These are phyloP conservation scores for Harmothoe impar DNA, from an alignment of 2,888 invertebrate genomes.

Conservation along the genomic window DNA sequence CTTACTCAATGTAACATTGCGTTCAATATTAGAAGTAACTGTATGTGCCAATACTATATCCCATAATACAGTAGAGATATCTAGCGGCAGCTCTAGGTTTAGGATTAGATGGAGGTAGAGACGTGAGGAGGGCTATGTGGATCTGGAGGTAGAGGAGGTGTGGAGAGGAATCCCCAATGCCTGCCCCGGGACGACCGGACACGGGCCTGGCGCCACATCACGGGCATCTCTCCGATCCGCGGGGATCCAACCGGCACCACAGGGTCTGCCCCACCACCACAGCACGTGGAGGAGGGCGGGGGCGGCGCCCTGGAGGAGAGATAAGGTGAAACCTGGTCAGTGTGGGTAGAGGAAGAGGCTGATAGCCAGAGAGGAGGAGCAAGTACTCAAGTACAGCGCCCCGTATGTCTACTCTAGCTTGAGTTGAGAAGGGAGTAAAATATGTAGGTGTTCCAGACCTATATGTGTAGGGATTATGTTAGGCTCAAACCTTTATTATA, in stretches of 20 bases:
- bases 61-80: too few relatives aligned
- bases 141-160: too few relatives aligned
- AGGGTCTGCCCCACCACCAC: not conserved
- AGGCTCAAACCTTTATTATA: too few relatives aligned
- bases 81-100: too few relatives aligned
- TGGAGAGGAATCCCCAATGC: not conserved
- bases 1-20: too few relatives aligned
- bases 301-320: not conserved
- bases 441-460: too few relatives aligned
- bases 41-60: too few relatives aligned
- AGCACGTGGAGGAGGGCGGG: not conserved
- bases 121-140: too few relatives aligned
- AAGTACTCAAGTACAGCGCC: not conserved
- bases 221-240: not conserved
- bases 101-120: too few relatives aligned
- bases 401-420: not conserved
- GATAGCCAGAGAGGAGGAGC: not conserved
- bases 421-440: too few relatives aligned
- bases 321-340: constrained; percentile 22
- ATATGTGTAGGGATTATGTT: too few relatives aligned
- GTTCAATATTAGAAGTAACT: too few relatives aligned
- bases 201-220: not conserved
- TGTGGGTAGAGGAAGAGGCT: not conserved
- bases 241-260: not conserved
- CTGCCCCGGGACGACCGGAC: not conserved